Conservation (phyloP, 1,140 invertebrate species). For the Aphaenogaster rudis region DNA sequence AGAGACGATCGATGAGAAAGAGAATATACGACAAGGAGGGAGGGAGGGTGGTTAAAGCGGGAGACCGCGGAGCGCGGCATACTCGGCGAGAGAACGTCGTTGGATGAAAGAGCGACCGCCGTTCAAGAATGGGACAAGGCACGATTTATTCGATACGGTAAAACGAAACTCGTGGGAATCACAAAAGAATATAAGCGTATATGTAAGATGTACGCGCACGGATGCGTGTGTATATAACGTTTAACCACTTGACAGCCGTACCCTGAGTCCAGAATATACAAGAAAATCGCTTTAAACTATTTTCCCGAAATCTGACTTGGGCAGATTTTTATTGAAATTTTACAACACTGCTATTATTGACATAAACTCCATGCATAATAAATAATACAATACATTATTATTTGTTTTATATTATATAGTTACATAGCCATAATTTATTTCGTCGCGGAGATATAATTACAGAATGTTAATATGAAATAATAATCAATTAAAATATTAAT, state of each 20-base stretch:
- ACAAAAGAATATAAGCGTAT: neutral
- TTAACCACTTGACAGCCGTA: neutral
- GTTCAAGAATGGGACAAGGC: constrained; percentile 44
- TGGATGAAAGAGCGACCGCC: constrained; percentile 34
- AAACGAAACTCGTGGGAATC: constrained; percentile 54
- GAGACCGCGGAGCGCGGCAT: constrained; percentile 50
- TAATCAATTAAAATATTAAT: constrained; percentile 48
- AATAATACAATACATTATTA: constrained; percentile 25
- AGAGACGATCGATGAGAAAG: constrained; percentile 55
- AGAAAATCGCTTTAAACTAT: neutral
- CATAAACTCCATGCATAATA: neutral
- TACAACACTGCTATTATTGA: neutral
- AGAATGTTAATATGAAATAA: constrained; percentile 41
- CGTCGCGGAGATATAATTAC: constrained; percentile 28
- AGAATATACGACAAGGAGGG: constrained; percentile 41
- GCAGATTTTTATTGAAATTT: neutral
- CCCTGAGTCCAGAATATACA: neutral
- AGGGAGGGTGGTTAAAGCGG: constrained; percentile 40
- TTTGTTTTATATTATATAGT: constrained; percentile 30
- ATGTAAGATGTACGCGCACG: neutral
- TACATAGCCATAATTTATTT: constrained; percentile 22
- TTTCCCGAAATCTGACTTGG: neutral
- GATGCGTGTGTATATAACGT: neutral
- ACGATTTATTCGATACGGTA: constrained; percentile 56
- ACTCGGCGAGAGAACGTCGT: constrained; percentile 56